Percentiles rank a stretch among this genome's conserved stretches.
Conservation (phyloP, 2,888 invertebrate species). For the Antheraea yamamai region DNA sequence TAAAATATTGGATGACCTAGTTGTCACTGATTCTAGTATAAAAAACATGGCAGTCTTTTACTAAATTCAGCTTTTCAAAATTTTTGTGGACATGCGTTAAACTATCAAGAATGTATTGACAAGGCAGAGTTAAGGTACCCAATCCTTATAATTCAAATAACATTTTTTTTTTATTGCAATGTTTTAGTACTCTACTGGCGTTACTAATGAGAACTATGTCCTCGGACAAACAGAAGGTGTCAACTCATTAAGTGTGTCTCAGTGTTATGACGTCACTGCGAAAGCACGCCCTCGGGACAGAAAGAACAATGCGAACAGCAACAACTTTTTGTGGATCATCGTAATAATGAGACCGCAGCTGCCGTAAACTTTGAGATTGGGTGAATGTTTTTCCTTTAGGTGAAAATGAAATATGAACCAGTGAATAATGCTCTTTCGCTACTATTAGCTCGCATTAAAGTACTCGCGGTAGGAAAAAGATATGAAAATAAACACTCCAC, state of each 20-base stretch:
- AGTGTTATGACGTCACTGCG: conserved; percentile 5
- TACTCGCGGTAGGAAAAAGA: not conserved
- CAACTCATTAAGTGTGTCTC: conserved; percentile 13
- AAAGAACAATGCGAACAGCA: conserved; percentile 11
- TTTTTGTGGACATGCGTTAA: no score
- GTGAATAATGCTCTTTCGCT: conserved; percentile 13
- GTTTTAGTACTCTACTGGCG: not conserved
- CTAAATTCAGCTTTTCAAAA: no score
- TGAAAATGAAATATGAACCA: conserved; percentile 15
- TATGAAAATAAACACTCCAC: not conserved
- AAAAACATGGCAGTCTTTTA: no score
- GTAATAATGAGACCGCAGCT: conserved; percentile 16
- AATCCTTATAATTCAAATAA: no score
- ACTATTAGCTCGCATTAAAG: conserved; percentile 13
- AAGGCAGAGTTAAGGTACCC: no score
- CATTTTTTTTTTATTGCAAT: not conserved
- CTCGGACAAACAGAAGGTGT: conserved; percentile 7
- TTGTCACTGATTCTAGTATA: no score
- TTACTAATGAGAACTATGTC: conserved; percentile 2
- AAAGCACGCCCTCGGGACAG: conserved; percentile 5
- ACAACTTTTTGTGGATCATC: conserved; percentile 15
- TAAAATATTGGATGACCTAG: no score
- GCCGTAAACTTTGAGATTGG: conserved; percentile 14
- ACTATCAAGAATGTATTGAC: no score
- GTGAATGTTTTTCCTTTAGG: conserved; percentile 14